Base-by-base conservation (phyloP, 2,113 vertebrate species). In the Pandion haliaetus region DNA sequence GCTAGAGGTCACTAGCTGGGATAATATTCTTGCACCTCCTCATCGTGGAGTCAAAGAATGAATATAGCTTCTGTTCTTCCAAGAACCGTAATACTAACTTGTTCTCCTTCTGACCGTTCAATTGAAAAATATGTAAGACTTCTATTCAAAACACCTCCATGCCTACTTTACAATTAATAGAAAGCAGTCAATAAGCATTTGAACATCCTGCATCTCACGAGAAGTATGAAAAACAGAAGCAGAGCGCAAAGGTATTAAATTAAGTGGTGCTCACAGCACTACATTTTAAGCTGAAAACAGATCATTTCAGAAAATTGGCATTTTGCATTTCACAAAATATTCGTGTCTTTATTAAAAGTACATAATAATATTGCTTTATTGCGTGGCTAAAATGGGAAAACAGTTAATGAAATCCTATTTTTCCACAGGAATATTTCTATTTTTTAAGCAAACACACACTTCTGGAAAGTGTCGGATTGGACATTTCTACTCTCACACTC, bases 401-500 rank as follows among this genome's bases (percentile, higher is more conserved):
- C 36, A 82, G 86, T 21, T 81, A 88, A 92, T 25, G 32, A 86
- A 93, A 83, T 40, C 5, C 5, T 57, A 3, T 31, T 81, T 92
- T 90, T 91, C 50, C 52, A 78, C 55, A 71, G 25, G 26, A 83
- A 55, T 10, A 8, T 71, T 94, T 79, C 34, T 72, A 32, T 28
- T 62, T 93, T 94, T 81, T 32, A 83, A 94, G 90, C 47, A 85
- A 94, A 78, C 47, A 47, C 4, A 70, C 31, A 67, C 57, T 88
- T 93, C 63, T 78, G 72, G 14, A 72, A 91, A 85, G 66, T 8
- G 5, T 80, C 78, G 88, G 87, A 93, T 90, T 93, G 96, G 90
- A 82, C 92, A 70, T 49, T 94, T 91, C 49, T 67, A 61, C 87
- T 85, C 74, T 88, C 3, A 1, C 57, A 90, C 95, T 85, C 95